Base-by-base conservation (phyloP, 2,888 invertebrate genomes). In the Helleia helle region DNA sequence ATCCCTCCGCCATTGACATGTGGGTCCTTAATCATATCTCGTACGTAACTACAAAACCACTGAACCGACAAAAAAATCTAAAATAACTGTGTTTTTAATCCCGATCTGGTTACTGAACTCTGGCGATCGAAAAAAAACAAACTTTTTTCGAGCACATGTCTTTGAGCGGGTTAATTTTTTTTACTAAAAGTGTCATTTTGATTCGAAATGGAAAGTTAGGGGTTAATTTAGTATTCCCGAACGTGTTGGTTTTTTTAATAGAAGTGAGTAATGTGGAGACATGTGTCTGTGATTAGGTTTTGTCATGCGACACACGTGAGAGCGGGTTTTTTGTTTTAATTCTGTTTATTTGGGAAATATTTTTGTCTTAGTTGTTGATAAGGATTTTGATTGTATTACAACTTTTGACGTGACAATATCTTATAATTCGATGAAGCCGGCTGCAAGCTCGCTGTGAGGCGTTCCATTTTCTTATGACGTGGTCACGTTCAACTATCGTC, bases 51-150 rank as follows among this genome's bases (percentile, higher is more conserved):
- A 69, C 75, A 70, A 71, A 76, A 74, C 76, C 76, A 64, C 60
- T 71, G 70, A 74, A 71, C 68, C 69, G 69, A 62, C 59, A 65
- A 65, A 67, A n/a, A 75, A 77, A 68, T 59, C 59, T 64, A 72
- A 76, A 76, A 75, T 72, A 75, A 74, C 76, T 68, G 68, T 72
- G 59, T 73, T 67, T 68, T 68, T 73, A 72, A 71, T 74, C 68
- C 66, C 62, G 66, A 75, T 77, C 79, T 80, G 80, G 81, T 81
- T 79, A 81, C 76, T 80, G 79, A 80, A 79, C 80, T 73, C 62
- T 51, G 40, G 40, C 38, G 37, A 39, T 49, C 52, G 63, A 70
- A 73, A 69, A 65, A 38, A n/a, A 6, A 43, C 49, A 58, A 65
- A 64, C 65, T 59, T 62, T 62, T 57, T 52, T 54, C 50, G 49